These are phyloP conservation scores for Planococcus citri DNA, from an alignment of 1,140 invertebrate genomes.

Conservation along the genomic window DNA sequence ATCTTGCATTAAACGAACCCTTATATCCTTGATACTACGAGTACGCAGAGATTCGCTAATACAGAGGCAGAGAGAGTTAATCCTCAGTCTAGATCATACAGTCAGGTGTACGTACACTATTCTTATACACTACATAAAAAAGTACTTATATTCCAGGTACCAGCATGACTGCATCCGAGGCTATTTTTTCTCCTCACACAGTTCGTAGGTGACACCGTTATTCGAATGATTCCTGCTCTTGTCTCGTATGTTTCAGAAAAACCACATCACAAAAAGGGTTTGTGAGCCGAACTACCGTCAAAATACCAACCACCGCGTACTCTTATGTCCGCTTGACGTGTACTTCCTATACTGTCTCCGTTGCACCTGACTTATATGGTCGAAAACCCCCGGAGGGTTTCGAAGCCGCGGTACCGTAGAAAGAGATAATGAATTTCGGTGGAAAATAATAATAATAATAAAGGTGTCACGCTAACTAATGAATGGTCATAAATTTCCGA, in stretches of 20 bases:
- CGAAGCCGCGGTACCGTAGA: background rate
- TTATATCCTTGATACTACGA: too few species aligned
- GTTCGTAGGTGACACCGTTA: too few species aligned
- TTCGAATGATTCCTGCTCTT: too few species aligned
- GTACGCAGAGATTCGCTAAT: background rate
- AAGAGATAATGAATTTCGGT: background rate
- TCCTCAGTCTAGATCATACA: background rate
- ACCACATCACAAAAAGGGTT: too few species aligned
- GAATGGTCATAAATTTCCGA: background rate
- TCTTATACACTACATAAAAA: background rate
- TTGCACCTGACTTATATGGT: background rate
- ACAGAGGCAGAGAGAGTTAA: too few species aligned
- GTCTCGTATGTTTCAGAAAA: too few species aligned
- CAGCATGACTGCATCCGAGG: background rate
- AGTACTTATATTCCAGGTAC: background rate
- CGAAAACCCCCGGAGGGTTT: too few species aligned
- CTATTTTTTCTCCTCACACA: too few species aligned
- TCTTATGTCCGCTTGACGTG: background rate
- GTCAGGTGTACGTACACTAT: background rate
- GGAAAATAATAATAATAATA: background rate
- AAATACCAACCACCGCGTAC: too few species aligned
- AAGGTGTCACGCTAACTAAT: conserved; percentile 6
- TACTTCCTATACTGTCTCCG: background rate
- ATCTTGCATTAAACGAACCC: background rate
- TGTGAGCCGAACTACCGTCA: too few species aligned